Evolutionary conservation across 2,113 vertebrate genomes (phyloP).

Genomic region (Salvelinus fontinalis): DNA sequence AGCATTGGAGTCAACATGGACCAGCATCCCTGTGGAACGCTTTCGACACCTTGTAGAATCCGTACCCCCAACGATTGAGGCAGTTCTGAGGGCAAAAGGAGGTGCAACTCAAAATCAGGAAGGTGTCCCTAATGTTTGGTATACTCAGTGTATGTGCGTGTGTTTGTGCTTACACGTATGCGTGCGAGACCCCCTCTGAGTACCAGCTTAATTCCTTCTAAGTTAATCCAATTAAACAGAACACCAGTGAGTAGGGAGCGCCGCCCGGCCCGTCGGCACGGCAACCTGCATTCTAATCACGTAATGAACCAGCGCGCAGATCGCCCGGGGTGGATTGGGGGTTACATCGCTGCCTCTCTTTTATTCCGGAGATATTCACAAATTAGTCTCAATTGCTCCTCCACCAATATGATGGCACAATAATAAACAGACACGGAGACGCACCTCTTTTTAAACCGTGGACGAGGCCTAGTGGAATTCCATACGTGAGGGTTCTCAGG

Average conservation of each 20-base stretch:
- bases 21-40: too few relatives aligned
- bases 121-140: too few relatives aligned
- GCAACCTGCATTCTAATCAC: not conserved
- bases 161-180: not conserved
- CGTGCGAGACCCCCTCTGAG: not conserved
- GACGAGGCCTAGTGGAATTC: not conserved
- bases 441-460: not conserved
- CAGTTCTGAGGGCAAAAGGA: too few relatives aligned
- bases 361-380: not conserved
- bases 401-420: not conserved
- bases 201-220: not conserved
- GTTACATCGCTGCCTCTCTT: not conserved
- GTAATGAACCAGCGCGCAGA: not conserved
- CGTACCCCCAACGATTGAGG: too few relatives aligned
- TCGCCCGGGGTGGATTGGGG: not conserved
- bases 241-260: not conserved
- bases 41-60: too few relatives aligned
- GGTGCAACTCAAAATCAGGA: too few relatives aligned
- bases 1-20: too few relatives aligned
- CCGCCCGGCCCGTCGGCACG: not conserved
- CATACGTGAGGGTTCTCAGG: not conserved
- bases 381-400: not conserved
- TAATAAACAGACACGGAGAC: not conserved
- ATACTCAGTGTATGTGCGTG: not conserved
- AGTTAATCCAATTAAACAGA: slow-evolving; percentile 11